Evolutionary conservation across 2,888 invertebrate genomes (phyloP).

Genomic region (Octonoba sinensis): DNA sequence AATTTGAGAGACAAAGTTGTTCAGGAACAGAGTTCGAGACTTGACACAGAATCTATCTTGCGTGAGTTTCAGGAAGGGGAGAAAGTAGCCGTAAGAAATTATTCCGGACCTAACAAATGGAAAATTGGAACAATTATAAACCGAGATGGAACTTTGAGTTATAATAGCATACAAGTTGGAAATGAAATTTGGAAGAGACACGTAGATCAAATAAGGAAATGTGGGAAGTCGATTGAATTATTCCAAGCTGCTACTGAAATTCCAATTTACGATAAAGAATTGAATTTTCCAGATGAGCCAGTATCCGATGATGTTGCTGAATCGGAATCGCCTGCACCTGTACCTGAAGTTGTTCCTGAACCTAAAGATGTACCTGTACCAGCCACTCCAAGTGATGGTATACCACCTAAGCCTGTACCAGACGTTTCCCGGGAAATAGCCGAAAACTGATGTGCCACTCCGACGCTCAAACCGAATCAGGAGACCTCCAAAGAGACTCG

Average conservation of each 20-base stretch:
- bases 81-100: slow-evolving; percentile 46
- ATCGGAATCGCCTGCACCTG: slow-evolving; percentile 32
- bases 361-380: no score
- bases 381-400: no score
- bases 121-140: no score
- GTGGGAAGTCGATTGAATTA: slow-evolving; percentile 40
- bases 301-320: slow-evolving; percentile 40
- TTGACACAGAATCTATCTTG: slow-evolving; percentile 43
- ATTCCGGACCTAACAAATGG: slow-evolving; percentile 31
- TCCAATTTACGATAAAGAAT: slow-evolving; percentile 38
- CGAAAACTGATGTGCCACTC: no score
- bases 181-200: slow-evolving; percentile 41
- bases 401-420: no score
- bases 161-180: slow-evolving; percentile 27
- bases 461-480: slow-evolving; percentile 41
- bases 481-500: slow-evolving; percentile 40
- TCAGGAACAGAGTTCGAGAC: slow-evolving; percentile 44
- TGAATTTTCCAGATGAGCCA: slow-evolving; percentile 38
- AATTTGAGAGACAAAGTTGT: no score
- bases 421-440: no score
- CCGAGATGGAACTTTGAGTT: slow-evolving; percentile 35
- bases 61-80: slow-evolving; percentile 48
- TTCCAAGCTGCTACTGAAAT: slow-evolving; percentile 38
- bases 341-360: slow-evolving; percentile 34
- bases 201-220: slow-evolving; percentile 39